Evolutionary conservation across 2,888 invertebrate species (phyloP), one percentile per base, ranked within the genome.

Genomic region (Drosophila recens): DNA sequence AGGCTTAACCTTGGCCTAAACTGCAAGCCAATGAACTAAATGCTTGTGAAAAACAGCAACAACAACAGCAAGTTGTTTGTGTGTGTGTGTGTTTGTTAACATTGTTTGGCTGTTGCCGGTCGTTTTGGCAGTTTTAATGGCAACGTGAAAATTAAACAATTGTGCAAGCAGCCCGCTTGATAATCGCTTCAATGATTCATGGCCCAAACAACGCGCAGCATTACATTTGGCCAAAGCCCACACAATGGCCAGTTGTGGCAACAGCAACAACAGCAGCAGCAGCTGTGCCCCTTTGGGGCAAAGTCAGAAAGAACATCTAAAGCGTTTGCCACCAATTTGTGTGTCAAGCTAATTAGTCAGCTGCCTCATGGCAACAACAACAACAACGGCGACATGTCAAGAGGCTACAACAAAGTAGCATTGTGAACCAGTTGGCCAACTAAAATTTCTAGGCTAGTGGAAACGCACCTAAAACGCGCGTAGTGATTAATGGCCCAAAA

Each of bases 1-100:
- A 72, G 67, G 65, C 62, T 58, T 81, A 90, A 89, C 90, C 90
- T 90, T 90, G 90, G 91, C 90, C 90, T 81, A 91, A 90, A 91
- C 91, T 85, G 67, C 70, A 78, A 88, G 90, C 90, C 86, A 91
- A 89, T 86, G 91, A 90, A 89, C 90, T 85, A 86, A 87, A 90
- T 87, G 84, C 82, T 87, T 90, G 80, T 90, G 79, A 90, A 90
- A 90, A 90, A 51, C 79, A 72, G 51, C 76, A 79, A 48, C 62
- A 51, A 38, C 64, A 58, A 9, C 52, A 64, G 58, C 67, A 48
- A 58, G 65, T 64, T 34, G 66, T 79, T 59, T 3, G n/a, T 52
- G 20, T 72, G 58, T 75, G 66, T 79, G 72, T 75, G 54, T 75
- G 76, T 72, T 82, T 79, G 78, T 43, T 73, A 73, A 71, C 72